Evolutionary conservation across 1,140 invertebrate genomes (phyloP).

Genomic region (Danaus plexippus): DNA sequence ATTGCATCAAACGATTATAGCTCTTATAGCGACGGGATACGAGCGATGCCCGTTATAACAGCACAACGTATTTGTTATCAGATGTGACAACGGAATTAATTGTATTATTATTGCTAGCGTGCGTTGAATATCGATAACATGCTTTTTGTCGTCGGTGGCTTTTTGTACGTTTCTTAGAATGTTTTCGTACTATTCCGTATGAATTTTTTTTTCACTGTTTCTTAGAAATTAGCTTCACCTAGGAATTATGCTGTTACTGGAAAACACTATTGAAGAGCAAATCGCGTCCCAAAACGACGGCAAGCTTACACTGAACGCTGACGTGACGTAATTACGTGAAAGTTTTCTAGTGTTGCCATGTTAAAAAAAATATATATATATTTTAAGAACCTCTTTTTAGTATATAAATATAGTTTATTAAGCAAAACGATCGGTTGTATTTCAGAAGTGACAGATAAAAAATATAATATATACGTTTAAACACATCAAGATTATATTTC

Average conservation of each 20-base stretch:
- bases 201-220: conserved; percentile 28
- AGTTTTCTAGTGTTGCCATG: no score
- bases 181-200: conserved; percentile 44
- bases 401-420: conserved; percentile 1
- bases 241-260: conserved; percentile 28
- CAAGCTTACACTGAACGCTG: no score
- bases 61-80: conserved; percentile 33
- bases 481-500: conserved; percentile 46
- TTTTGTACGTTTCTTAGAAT: conserved; percentile 51
- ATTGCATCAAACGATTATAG: conserved; percentile 15
- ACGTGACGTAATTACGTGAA: no score
- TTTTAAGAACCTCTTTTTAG: background rate
- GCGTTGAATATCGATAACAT: conserved; percentile 40
- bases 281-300: conserved; percentile 8
- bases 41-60: conserved; percentile 8
- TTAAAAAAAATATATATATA: background rate
- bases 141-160: conserved; percentile 30
- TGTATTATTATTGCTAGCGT: conserved; percentile 62
- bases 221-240: conserved; percentile 34
- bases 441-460: conserved; percentile 18
- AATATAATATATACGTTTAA: conserved; percentile 30
- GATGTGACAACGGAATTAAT: conserved; percentile 63
- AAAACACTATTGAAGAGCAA: conserved; percentile 17
- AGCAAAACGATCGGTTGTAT: conserved; percentile 15
- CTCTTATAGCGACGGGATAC: conserved; percentile 24